phyloP scores from a whole-genome alignment of 2,888 invertebrate species.

The Polyploca ridens region DNA sequence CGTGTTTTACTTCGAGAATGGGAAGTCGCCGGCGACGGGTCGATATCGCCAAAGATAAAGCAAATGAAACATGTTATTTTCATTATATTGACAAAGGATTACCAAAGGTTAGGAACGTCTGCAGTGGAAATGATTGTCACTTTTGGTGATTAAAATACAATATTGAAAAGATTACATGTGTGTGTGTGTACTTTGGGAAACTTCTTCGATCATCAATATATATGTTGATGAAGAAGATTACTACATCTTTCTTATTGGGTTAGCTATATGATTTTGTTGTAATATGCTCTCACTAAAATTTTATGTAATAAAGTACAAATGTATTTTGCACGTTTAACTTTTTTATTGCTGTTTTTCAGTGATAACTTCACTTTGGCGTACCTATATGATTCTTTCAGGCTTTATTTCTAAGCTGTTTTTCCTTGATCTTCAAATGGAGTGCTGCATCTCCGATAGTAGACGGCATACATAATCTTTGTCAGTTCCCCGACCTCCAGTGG shows the following conservation, averaged over 20 bases:
- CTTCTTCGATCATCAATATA: too few species aligned
- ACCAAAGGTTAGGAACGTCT: neutral
- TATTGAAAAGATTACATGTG: too few species aligned
- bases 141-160: neutral
- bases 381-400: neutral
- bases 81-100: conserved; percentile 10
- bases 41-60: conserved; percentile 80
- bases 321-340: too few species aligned
- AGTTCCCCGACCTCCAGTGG: conserved; percentile 76
- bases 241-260: too few species aligned
- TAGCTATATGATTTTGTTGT: too few species aligned
- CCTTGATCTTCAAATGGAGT: conserved; percentile 12
- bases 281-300: too few species aligned
- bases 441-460: conserved; percentile 27
- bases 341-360: neutral
- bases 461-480: conserved; percentile 66
- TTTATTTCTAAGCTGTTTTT: neutral
- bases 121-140: neutral
- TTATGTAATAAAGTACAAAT: neutral
- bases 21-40: conserved; percentile 83
- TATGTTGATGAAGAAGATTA: too few species aligned
- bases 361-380: neutral
- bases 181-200: too few species aligned
- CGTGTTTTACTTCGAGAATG: conserved; percentile 85
- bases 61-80: conserved; percentile 46